Conservation (phyloP, 2,797 vertebrate species). For the Poeciliopsis turneri region DNA sequence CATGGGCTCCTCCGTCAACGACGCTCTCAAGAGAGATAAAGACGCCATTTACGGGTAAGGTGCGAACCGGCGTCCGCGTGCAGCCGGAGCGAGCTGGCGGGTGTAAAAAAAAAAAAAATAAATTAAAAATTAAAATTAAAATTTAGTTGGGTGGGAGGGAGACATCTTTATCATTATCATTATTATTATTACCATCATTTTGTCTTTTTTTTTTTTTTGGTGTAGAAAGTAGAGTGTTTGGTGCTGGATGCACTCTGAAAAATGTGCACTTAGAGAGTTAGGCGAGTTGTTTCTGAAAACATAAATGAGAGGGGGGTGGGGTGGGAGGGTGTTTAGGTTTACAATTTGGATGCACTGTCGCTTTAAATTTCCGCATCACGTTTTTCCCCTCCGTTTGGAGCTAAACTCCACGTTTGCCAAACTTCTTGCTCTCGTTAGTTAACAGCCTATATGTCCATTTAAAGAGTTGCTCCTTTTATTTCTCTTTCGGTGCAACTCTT, state of each 20-base stretch:
- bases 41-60: conserved; percentile 98
- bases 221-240: conserved; percentile 15
- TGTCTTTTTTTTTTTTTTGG: not conserved
- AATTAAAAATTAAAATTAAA: no score
- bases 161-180: no score
- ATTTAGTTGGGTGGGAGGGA: not conserved
- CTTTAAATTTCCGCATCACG: not conserved
- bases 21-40: conserved; percentile 99
- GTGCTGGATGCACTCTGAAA: conserved; percentile 11
- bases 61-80: conserved; percentile 56
- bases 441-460: not conserved
- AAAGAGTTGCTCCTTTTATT: conserved; percentile 9
- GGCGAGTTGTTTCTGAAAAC: conserved; percentile 8
- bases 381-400: conserved; percentile 18
- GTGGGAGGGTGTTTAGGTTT: not conserved
- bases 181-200: no score
- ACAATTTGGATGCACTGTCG: not conserved
- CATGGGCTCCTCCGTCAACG: conserved; percentile 99
- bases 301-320: not conserved
- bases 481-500: no score
- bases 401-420: conserved; percentile 8
- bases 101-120: conserved; percentile 15
- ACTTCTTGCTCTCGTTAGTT: not conserved
- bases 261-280: not conserved
- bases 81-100: conserved; percentile 33